Base-by-base conservation (phyloP, 1,140 invertebrate species). In the Cylas formicarius region DNA sequence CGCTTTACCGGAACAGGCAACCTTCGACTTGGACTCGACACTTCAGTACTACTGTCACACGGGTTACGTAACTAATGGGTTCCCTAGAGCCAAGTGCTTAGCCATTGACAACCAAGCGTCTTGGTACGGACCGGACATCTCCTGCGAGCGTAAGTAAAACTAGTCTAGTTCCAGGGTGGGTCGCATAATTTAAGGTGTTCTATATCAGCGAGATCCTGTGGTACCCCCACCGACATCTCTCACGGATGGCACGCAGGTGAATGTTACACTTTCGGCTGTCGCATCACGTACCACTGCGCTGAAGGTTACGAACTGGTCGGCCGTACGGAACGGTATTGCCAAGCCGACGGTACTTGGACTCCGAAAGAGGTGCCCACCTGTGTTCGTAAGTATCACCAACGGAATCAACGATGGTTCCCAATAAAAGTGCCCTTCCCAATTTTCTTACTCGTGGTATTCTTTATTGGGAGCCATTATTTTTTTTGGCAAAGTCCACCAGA, bases 121-220 rank as follows among this genome's bases (percentile, higher is more conserved):
- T 22, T 90, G 86, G 87, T 93, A 89, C 58, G 93, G 93, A 10
- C 94, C 94, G 1, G 90, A 96, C 57, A 86, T 98, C 39, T 81
- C 82, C 23, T 98, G 95, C 58, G 85, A 92, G 75, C 88, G 93
- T 85, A 70, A 85, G 77, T 79, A 13, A 16, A 17, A 42, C 22
- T 10, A 9, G 23, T 32, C 17, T 32, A 16, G 14, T 2, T 22
- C 19, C 34, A 23, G 24, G 22, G 1, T 38, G 17, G 24, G 32
- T 48, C 2, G 14, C 17, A 5, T 44, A 8, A 19, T 31, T 42
- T 10, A 21, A 5, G n/a, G 9, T 36, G 7, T 26, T 21, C 58
- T 55, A n/a, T n/a, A n/a, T 11, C 60, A 90, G 89, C 89, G 14
- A 72, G 82, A 34, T 83, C 82, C 19, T 97, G 93, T 62, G 87